Percentiles rank a stretch among this genome's conserved stretches.
Conservation (phyloP, 2,888 invertebrate genomes). For the Tenthredo distinguenda region DNA sequence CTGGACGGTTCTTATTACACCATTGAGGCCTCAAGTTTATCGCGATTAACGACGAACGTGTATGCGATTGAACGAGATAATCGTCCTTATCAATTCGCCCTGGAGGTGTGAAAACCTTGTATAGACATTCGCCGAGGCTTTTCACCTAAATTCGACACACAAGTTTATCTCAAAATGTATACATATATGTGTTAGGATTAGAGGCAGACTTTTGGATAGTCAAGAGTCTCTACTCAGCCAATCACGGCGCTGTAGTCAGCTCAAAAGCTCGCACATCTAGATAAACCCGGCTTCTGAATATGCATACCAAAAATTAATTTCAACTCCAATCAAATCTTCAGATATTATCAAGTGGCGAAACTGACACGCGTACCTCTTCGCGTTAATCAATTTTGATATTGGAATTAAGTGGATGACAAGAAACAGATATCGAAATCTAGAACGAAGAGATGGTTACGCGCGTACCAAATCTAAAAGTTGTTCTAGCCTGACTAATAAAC, state of each 20-base stretch:
- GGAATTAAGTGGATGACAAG: not conserved
- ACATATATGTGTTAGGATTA: not conserved
- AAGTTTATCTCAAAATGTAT: not conserved
- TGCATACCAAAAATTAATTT: not conserved
- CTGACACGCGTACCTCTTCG: too few species aligned
- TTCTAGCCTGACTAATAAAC: not conserved
- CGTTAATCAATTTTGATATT: not conserved
- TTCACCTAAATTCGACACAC: not conserved
- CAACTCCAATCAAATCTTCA: not conserved
- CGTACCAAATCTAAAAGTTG: not conserved
- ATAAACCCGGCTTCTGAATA: not conserved
- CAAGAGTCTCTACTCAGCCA: not conserved
- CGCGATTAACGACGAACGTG: not conserved
- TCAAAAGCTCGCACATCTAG: not conserved
- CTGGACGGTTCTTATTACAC: slow-evolving; percentile 22
- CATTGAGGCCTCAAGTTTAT: not conserved
- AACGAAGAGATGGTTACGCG: not conserved
- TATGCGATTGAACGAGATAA: not conserved
- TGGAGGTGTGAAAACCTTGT: not conserved
- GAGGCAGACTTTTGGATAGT: not conserved
- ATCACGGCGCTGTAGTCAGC: not conserved
- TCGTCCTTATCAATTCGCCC: not conserved
- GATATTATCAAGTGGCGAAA: not conserved
- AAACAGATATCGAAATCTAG: not conserved
- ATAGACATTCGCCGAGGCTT: not conserved